Percentiles rank a stretch among this genome's conserved stretches.
These are phyloP conservation scores for Meleagris gallopavo DNA, from an alignment of 2,113 vertebrate species.

Conservation along the genomic window DNA sequence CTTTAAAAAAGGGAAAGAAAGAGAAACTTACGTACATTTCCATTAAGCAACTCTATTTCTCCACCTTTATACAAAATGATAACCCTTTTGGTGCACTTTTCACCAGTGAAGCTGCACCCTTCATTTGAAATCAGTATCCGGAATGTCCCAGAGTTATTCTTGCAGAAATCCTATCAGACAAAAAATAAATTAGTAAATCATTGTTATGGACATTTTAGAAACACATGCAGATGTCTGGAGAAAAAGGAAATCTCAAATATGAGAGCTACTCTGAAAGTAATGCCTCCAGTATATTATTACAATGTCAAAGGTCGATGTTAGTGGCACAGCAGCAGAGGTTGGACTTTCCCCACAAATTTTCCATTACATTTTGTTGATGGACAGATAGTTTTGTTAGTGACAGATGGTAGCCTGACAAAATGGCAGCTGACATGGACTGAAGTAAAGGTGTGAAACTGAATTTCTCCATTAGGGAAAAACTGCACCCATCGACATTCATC, in stretches of 20 bases:
- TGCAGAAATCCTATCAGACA: slow-evolving; percentile 87
- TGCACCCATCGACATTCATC: too few relatives aligned
- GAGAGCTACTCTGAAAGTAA: too few relatives aligned
- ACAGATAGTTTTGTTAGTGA: too few relatives aligned
- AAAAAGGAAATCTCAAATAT: background rate
- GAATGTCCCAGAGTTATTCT: slow-evolving; percentile 84
- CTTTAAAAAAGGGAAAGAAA: background rate
- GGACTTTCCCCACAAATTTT: too few relatives aligned
- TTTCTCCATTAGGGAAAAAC: too few relatives aligned
- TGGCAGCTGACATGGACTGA: too few relatives aligned
- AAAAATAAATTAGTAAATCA: background rate
- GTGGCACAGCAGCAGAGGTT: too few relatives aligned
- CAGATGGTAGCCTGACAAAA: too few relatives aligned
- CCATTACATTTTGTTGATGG: too few relatives aligned
- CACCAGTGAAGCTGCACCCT: slow-evolving; percentile 86
- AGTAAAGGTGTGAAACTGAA: too few relatives aligned
- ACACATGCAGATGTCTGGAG: background rate
- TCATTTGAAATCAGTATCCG: slow-evolving; percentile 90
- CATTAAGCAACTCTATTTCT: slow-evolving; percentile 85
- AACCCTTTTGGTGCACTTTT: slow-evolving; percentile 88
- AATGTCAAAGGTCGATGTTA: too few relatives aligned
- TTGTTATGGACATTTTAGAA: background rate
- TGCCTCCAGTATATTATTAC: too few relatives aligned
- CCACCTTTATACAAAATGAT: slow-evolving; percentile 85
- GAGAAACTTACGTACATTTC: slow-evolving; percentile 79